phyloP scores from a whole-genome alignment of 2,797 vertebrate genomes.

The Phalanger gymnotis region DNA sequence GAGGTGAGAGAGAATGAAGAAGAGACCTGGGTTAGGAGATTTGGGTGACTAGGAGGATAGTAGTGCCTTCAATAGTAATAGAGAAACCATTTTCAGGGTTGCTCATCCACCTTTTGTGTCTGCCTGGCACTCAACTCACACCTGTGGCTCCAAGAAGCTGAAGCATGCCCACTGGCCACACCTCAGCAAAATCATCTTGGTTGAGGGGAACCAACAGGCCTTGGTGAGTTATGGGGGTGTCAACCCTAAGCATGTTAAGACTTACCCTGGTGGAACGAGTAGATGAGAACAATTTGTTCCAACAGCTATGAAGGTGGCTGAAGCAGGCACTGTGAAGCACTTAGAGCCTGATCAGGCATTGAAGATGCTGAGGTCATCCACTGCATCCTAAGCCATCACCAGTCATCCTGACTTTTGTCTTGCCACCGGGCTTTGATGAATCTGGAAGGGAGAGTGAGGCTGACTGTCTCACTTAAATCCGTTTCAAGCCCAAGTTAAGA shows the following conservation, averaged over 20 bases:
- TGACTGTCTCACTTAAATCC: background rate
- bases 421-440: background rate
- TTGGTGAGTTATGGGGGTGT: too few relatives aligned
- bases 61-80: background rate
- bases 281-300: background rate
- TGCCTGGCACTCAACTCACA: too few relatives aligned
- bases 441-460: background rate
- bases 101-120: too few relatives aligned
- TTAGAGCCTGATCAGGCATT: background rate
- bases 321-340: background rate
- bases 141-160: too few relatives aligned
- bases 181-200: too few relatives aligned
- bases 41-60: background rate
- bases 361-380: too few relatives aligned
- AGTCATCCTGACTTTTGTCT: background rate
- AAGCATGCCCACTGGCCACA: too few relatives aligned
- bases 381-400: background rate
- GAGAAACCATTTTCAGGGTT: too few relatives aligned
- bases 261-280: too few relatives aligned
- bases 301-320: background rate
- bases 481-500: background rate
- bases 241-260: too few relatives aligned
- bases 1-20: background rate
- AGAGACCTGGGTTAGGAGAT: background rate
- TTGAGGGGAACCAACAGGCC: too few relatives aligned